Evolutionary conservation across 2,888 invertebrate genomes (phyloP), one percentile per base, ranked within the genome.

Genomic region (Miltochrista miniata): DNA sequence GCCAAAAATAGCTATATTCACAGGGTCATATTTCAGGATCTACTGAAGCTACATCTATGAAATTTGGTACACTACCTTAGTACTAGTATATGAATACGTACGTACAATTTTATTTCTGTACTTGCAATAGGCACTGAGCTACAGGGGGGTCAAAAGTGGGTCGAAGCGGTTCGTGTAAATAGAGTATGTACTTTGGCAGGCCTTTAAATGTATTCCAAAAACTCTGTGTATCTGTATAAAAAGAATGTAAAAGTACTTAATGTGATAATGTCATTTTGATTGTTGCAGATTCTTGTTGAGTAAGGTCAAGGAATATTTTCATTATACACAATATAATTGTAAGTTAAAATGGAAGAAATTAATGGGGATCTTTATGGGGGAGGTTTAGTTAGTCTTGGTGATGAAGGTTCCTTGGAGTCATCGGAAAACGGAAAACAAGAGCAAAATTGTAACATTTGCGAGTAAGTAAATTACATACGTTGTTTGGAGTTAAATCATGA

Each of bases 371-470:
- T 92, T 70, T 92, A 79, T 72, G 90, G 89, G 71, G 92, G 92
- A 76, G 85, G 89, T 61, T 81, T 92, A 68, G 83, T 87, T 69
- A 90, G 86, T 78, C 72, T 92, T 63, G 86, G 85, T 52, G 92
- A 92, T 83, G 92, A 92, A 63, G 92, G 91, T 58, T 90, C 92
- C 64, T 76, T 92, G 72, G 92, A 92, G 77, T 84, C 92, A 61
- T 70, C 78, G 46, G 90, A 92, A 70, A 90, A 79, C 80, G 90
- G 90, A 34, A 90, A 88, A 67, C 90, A 92, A 77, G 93, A 94
- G 66, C 93, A 93, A 83, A 92, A 92, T 76, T 94, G 94, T 87
- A 93, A 92, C 80, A 91, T 94, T 71, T 94, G 94, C 93, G 93
- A 93, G 94, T 94, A 73, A 92, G 93, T 91, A 45, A 15, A 34